A percentile compares a stretch with the other conserved stretches of the same genome.
Conservation (phyloP, 2,113 vertebrate genomes). For the Mus musculus region GRCm39 chr17:91360501-91361000, state of each 20-base stretch:
- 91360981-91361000: not conserved
- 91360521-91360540: not conserved
- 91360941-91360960: not conserved
- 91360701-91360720: not conserved
- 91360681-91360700: conserved; percentile 4
- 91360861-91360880: not conserved
- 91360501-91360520: not conserved
- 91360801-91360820: not conserved
- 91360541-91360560: not conserved
- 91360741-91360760: not conserved
- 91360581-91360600: not conserved
- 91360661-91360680: not conserved
- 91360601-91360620: not conserved
- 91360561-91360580: not conserved
- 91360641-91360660: not conserved
- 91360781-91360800: not conserved
- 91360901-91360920: not conserved
- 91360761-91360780: not conserved
- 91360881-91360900: not conserved
- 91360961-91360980: not conserved
- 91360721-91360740: not conserved
- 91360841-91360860: not conserved
- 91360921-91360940: not conserved
- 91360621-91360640: not conserved
- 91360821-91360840: not conserved